Base-by-base conservation (phyloP, 2,888 invertebrate genomes). In the Ommatoiulus sabulosus region DNA sequence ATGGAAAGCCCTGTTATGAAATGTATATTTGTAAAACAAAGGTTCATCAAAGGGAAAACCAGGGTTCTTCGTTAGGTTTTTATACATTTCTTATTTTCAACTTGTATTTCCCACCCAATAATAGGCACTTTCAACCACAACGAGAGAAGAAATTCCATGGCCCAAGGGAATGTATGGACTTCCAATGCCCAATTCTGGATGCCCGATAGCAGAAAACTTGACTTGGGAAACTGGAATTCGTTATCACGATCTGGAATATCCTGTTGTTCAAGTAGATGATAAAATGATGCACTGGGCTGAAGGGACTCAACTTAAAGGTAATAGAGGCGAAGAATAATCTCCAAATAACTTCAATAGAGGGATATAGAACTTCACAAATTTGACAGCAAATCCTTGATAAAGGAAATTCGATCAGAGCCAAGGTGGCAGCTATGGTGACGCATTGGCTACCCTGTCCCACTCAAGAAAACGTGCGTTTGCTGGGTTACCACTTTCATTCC, bases 161-260 rank as follows among this genome's bases (percentile, higher is more conserved):
- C 91, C 91, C 20, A 87, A 89, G 48, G 91, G 91, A 35, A 89
- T 89, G 5, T 91, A 91, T 86, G 91, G 91, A 12, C 88, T 91
- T 20, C 91, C 91, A 1, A 91, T 91, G 90, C 90, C 91, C 5
- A 88, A 90, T 8, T 90, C 90, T 12, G 91, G 91, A 20, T 91
- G 91, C 88, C 91, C 91, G 0, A 63, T 88, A 17, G 88, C 90
- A 43, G 84, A 35, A 35, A 89, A 88, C 35, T 89, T 90, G 87
- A 86, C 87, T 46, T 91, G 91, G 91, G 86, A 90, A 52, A 90
- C 90, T 3, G 91, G 91, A 15, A 90, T 89, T 84, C 85, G 91
- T 5, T 90, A 90, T 52, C 91, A 91, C 44, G 90, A 90, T 35
- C 89, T 91, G 63, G 88, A 90, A 43, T 91, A 91, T 72, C 91